Conservation (phyloP, 2,888 invertebrate species). For the Andrena bucephala region DNA sequence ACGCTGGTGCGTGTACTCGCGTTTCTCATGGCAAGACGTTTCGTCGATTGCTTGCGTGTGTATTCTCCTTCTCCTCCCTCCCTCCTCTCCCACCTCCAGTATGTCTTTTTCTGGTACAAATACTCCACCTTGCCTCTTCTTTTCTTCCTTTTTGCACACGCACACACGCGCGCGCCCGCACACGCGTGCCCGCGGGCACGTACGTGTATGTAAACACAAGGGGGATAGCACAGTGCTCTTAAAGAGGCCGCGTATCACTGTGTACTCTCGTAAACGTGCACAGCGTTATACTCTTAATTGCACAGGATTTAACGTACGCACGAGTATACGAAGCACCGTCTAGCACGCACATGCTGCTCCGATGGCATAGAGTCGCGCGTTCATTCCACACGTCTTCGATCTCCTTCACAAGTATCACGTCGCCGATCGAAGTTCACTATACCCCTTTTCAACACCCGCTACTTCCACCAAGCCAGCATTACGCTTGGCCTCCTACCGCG, state of each 20-base stretch:
- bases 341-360: constrained; percentile 46
- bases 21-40: constrained; percentile 48
- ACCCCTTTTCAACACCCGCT: constrained; percentile 55
- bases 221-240: constrained; percentile 56
- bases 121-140: constrained; percentile 39
- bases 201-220: constrained; percentile 68
- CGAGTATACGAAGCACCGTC: constrained; percentile 22
- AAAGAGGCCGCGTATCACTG: constrained; percentile 61
- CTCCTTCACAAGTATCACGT: constrained; percentile 51
- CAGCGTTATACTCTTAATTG: constrained; percentile 42
- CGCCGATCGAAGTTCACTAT: constrained; percentile 72
- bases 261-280: constrained; percentile 38
- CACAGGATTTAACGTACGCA: constrained; percentile 21
- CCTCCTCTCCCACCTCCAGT: constrained; percentile 24
- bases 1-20: constrained; percentile 35
- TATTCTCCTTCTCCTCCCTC: constrained; percentile 35
- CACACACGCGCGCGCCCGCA: constrained; percentile 48
- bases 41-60: constrained; percentile 44
- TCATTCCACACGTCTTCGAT: constrained; percentile 73
- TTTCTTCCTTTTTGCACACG: constrained; percentile 14
- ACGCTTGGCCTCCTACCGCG: constrained; percentile 68
- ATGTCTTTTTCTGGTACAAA: constrained; percentile 51
- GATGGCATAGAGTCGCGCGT: constrained; percentile 75
- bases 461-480: constrained; percentile 73
- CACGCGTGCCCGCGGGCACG: constrained; percentile 54